Percentiles rank a stretch among this genome's conserved stretches.
These are phyloP conservation scores for Sebastes minor DNA, from an alignment of 2,797 vertebrate species.

Conservation along the genomic window DNA sequence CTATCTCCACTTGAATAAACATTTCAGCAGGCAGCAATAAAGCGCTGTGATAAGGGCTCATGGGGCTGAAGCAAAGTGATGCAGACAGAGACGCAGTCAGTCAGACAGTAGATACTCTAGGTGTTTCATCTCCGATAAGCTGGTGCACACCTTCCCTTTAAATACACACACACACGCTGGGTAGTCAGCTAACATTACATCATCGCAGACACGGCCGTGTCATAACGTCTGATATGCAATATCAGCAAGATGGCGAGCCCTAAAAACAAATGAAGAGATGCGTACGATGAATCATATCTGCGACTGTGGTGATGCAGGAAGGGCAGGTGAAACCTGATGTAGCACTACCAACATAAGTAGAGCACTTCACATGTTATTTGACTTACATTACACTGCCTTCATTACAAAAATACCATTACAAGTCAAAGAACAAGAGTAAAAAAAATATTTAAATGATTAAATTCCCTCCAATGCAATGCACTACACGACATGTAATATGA, in stretches of 20 bases:
- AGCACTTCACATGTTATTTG: not conserved
- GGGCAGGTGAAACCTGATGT: not conserved
- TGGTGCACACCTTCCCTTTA: slow-evolving; percentile 29
- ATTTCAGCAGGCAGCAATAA: slow-evolving; percentile 24
- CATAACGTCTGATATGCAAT: slow-evolving; percentile 37
- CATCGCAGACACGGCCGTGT: slow-evolving; percentile 24
- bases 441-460: not conserved
- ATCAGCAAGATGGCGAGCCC: slow-evolving; percentile 37
- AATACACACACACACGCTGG: slow-evolving; percentile 6
- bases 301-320: not conserved
- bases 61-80: not conserved
- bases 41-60: slow-evolving; percentile 9
- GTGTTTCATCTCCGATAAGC: slow-evolving; percentile 23
- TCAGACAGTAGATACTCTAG: not conserved
- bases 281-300: not conserved
- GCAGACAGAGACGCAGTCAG: slow-evolving; percentile 31
- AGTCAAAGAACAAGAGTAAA: not conserved
- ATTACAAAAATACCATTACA: not conserved
- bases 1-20: slow-evolving; percentile 16
- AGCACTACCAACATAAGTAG: not conserved
- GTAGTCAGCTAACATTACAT: slow-evolving; percentile 31
- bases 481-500: slow-evolving; percentile 9
- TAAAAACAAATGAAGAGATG: slow-evolving; percentile 49
- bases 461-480: not conserved
- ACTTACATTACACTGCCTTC: not conserved